Base-by-base conservation (phyloP, 1,140 invertebrate genomes). In the Araneus ventricosus region DNA sequence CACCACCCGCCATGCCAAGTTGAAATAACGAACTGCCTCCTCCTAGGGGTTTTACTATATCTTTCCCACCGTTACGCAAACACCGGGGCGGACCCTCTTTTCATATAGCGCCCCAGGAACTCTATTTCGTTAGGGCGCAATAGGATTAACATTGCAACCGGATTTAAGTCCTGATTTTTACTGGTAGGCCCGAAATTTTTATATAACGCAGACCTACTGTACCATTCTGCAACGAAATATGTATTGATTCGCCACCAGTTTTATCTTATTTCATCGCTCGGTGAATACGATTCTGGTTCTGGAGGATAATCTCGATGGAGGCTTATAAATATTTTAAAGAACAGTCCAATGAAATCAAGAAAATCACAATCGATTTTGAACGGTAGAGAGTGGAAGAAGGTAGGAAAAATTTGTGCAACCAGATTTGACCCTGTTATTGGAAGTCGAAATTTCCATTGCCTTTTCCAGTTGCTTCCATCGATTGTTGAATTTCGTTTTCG, bases 391-490 rank as follows among this genome's bases (percentile, higher is more conserved):
- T 7, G 7, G 37, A 27, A 20, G 80, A 24, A 27, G 10, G 59
- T 59, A 17, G 22, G 34, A 39, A 70, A 88, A 88, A 88, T 88
- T 88, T 88, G 86, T 39, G 61, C 59, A 88, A 88, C 86, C 86
- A 63, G 86, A 88, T 88, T 88, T 88, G 86, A 88, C 86, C 86
- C 86, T 61, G 86, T 88, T 88, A 88, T 88, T 88, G 86, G 86
- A 88, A 88, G 59, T 88, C 61, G 86, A 88, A 88, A 88, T 88
- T 88, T 88, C 70, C 61, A 67, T 59, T 61, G n/a, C 70, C 30
- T 20, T 37, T 75, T 86, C 39, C 3, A 52, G n/a, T 86, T 37
- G 52, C 39, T 57, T 3, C 30, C 57, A 86, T 86, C 84, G 84
- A 86, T 86, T 75, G 70, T 75, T 75, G 70, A 75, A 75, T 86